phyloP scores from a whole-genome alignment of 2,888 invertebrate species.

The Brachyptera putata region DNA sequence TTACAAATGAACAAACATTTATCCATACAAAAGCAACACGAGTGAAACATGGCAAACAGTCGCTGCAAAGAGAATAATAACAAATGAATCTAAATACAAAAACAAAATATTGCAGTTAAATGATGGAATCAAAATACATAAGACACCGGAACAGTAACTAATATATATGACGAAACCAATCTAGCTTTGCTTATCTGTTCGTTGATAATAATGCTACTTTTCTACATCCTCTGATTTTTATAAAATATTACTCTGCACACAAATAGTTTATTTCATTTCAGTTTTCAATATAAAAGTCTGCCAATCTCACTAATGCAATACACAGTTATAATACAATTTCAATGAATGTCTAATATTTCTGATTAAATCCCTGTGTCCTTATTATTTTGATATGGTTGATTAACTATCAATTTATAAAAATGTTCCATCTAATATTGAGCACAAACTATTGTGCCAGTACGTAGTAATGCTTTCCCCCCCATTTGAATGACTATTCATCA shows the following conservation, averaged over 20 bases:
- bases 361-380: slow-evolving; percentile 12
- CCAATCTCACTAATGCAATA: neutral
- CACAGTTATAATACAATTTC: neutral
- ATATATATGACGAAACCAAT: too few species aligned
- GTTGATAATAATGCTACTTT: too few species aligned
- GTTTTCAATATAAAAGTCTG: slow-evolving; percentile 7
- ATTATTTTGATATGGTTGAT: slow-evolving; percentile 11
- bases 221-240: too few species aligned
- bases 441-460: neutral
- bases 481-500: neutral
- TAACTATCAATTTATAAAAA: slow-evolving; percentile 12
- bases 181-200: too few species aligned
- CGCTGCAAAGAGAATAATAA: neutral
- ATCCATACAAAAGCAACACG: neutral
- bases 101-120: neutral
- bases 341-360: neutral
- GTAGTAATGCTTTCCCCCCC: neutral
- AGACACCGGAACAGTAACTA: too few species aligned
- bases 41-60: neutral
- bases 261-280: slow-evolving; percentile 2
- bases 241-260: slow-evolving; percentile 15
- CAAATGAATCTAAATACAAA: neutral
- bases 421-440: slow-evolving; percentile 2
- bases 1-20: neutral
- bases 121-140: too few species aligned